Base-by-base conservation (phyloP, 2,113 vertebrate species). In the Fulmarus glacialis region DNA sequence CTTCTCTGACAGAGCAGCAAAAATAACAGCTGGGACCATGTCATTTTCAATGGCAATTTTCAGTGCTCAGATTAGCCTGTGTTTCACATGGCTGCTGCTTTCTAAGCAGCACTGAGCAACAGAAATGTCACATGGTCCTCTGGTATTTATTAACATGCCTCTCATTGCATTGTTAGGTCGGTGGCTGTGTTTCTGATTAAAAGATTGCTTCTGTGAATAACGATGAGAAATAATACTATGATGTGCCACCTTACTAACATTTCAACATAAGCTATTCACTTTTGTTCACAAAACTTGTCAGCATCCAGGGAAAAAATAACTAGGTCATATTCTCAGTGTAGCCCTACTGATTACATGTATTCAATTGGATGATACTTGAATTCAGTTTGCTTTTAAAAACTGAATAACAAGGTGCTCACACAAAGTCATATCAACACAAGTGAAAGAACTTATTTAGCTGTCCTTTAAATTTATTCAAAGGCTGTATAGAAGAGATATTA, bases 141-240 rank as follows among this genome's bases (percentile, higher is more conserved):
- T 81, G 88, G 81, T 87, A 96, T 96, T 98, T 97, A 95, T 96
- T 95, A 93, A 95, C 82, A 93, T 94, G 80, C 59, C 32, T 96
- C 77, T 93, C 50, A 93, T 95, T 96, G 75, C 30, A 63, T 62
- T 56, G 81, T 88, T 92, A 89, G 90, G 84, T 95, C 53, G 32
- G 52, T 62, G 87, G 48, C 75, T 96, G 82, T 93, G 80, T 93
- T 97, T 96, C 88, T 95, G 90, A 95, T 93, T 91, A 89, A 90
- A 96, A 87, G 55, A 97, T 82, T 90, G 50, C 53, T 96, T 87
- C 71, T 73, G 64, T 71, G 89, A 96, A 91, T 40, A 80, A 77
- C 58, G 94, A 77, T 67, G 13, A 91, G 74, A 91, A 93, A 59
- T 55, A 89, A 27, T 91, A 47, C 18, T 63, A 13, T 53, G 55